These are phyloP conservation scores for Petrocephalus sullivani DNA, from an alignment of 2,797 vertebrate species.

Conservation along the genomic window DNA sequence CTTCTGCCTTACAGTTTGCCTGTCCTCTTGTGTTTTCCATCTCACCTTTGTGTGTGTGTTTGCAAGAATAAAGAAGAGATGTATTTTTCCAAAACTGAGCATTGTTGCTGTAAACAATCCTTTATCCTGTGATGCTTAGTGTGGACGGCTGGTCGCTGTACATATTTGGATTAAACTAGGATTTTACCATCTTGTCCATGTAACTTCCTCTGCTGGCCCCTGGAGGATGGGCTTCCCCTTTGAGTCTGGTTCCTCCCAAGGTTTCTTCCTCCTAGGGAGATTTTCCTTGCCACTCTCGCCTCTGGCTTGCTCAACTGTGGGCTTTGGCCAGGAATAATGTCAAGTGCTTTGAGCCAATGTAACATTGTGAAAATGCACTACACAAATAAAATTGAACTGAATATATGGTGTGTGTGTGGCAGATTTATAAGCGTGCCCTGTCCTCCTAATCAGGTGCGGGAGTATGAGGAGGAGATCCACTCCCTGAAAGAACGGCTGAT, in stretches of 20 bases:
- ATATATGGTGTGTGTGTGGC: neutral
- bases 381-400: neutral
- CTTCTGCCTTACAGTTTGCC: neutral
- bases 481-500: constrained; percentile 87
- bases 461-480: constrained; percentile 94
- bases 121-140: neutral
- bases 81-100: neutral
- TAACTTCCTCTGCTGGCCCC: neutral
- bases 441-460: constrained; percentile 70
- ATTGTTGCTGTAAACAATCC: neutral
- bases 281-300: neutral
- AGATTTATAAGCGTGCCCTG: neutral
- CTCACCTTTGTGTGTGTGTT: neutral
- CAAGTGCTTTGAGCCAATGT: neutral
- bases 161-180: neutral
- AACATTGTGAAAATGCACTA: neutral
- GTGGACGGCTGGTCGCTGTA: neutral
- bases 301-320: neutral
- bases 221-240: neutral
- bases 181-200: neutral
- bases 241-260: neutral
- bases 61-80: neutral
- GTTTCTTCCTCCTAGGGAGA: neutral
- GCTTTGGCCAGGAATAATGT: neutral
- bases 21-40: neutral